A percentile compares a stretch with the other conserved stretches of the same genome.
Conservation (phyloP, 2,797 vertebrate genomes). For the Pangasius larnaudii region DNA sequence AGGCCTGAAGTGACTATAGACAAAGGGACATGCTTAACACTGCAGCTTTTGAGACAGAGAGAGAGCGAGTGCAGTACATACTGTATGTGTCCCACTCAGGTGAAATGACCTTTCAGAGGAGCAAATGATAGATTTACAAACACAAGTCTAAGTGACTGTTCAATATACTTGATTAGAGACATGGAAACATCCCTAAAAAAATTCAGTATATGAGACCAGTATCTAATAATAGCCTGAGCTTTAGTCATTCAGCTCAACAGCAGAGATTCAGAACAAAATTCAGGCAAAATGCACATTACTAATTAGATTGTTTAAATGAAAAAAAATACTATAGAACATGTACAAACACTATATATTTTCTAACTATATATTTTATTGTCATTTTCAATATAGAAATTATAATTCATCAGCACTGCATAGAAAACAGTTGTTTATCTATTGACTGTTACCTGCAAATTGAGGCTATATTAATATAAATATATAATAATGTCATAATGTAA, state of each 20-base stretch:
- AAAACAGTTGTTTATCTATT: too few species aligned
- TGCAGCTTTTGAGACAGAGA: not conserved
- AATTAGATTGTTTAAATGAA: too few species aligned
- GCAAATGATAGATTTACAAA: constrained; percentile 44
- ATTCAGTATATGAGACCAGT: not conserved
- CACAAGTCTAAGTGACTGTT: constrained; percentile 18
- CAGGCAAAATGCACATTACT: not conserved
- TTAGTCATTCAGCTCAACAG: not conserved
- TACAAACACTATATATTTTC: too few species aligned
- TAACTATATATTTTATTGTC: too few species aligned
- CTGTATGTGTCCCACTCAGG: not conserved
- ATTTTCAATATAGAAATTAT: too few species aligned
- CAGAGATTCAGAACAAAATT: not conserved
- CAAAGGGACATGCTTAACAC: constrained; percentile 16
- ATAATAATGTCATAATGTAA: too few species aligned
- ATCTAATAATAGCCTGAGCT: constrained; percentile 10
- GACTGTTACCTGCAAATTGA: not conserved
- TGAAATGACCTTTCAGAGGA: constrained; percentile 40
- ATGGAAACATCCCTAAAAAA: constrained; percentile 32
- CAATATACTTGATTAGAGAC: constrained; percentile 32
- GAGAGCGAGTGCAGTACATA: not conserved
- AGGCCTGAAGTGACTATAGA: constrained; percentile 23
- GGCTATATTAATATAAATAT: not conserved
- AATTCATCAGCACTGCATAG: too few species aligned
- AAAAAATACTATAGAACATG: too few species aligned